Evolutionary conservation across 2,113 vertebrate species (phyloP).

Genomic region (Aphyosemion australe): DNA sequence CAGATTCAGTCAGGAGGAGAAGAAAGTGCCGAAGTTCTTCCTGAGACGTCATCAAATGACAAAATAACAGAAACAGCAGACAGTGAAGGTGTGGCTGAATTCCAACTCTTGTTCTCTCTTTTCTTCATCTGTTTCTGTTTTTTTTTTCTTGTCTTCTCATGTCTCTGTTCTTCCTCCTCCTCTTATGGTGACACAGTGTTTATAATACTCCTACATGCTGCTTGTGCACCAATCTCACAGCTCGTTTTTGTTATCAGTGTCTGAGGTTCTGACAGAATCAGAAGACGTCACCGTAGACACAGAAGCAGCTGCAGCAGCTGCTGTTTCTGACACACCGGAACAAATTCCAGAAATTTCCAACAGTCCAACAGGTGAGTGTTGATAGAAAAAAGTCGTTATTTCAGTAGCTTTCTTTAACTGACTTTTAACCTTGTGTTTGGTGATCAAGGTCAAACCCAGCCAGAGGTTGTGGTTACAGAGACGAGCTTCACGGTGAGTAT

Average conservation of each 20-base stretch:
- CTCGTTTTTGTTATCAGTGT: conserved; percentile 14
- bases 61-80: background rate
- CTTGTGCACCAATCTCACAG: background rate
- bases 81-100: conserved; percentile 25
- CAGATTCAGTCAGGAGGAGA: conserved; percentile 28
- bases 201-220: too few relatives aligned
- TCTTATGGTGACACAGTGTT: too few relatives aligned
- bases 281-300: background rate
- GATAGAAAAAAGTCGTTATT: background rate
- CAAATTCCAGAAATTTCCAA: conserved; percentile 10
- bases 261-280: conserved; percentile 8
- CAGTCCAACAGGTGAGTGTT: conserved; percentile 32
- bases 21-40: background rate
- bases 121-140: too few relatives aligned
- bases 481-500: conserved; percentile 29
- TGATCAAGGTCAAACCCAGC: conserved; percentile 50
- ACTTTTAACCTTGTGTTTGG: background rate
- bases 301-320: background rate
- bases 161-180: too few relatives aligned
- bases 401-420: background rate
- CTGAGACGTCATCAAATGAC: conserved; percentile 19
- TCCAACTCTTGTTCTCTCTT: background rate
- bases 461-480: conserved; percentile 1
- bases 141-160: too few relatives aligned
- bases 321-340: conserved; percentile 2